These are phyloP conservation scores for Melanotaenia duboulayi DNA, from an alignment of 2,113 vertebrate genomes.

Conservation along the genomic window DNA sequence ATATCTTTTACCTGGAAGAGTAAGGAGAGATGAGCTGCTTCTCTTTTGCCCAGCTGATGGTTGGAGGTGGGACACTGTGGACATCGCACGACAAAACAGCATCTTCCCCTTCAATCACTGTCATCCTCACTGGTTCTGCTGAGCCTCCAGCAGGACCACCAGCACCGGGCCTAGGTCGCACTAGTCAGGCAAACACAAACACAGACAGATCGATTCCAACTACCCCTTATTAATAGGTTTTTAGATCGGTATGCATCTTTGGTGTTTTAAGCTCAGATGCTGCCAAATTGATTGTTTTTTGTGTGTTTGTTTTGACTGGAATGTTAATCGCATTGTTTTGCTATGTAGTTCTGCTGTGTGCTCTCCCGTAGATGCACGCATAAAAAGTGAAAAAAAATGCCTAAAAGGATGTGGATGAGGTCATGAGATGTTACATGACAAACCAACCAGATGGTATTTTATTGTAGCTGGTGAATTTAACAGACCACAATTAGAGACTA, in stretches of 20 bases:
- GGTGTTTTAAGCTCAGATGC: not conserved
- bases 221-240: not conserved
- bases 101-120: conserved; percentile 87
- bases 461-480: not conserved
- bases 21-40: conserved; percentile 93
- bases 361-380: no score
- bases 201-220: not conserved
- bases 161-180: conserved; percentile 86
- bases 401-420: not conserved
- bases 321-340: not conserved
- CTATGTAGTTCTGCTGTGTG: not conserved
- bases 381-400: no score
- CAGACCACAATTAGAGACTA: not conserved
- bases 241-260: not conserved
- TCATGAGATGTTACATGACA: not conserved
- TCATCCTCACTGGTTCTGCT: conserved; percentile 80
- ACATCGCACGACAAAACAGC: conserved; percentile 92
- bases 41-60: conserved; percentile 94
- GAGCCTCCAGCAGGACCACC: conserved; percentile 60
- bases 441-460: not conserved
- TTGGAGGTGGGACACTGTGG: conserved; percentile 90
- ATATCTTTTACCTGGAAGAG: conserved; percentile 87
- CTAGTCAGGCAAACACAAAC: conserved; percentile 70
- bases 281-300: no score
- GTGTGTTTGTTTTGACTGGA: no score